Base-by-base conservation (phyloP, 2,888 invertebrate species). In the Allygus modestus region DNA sequence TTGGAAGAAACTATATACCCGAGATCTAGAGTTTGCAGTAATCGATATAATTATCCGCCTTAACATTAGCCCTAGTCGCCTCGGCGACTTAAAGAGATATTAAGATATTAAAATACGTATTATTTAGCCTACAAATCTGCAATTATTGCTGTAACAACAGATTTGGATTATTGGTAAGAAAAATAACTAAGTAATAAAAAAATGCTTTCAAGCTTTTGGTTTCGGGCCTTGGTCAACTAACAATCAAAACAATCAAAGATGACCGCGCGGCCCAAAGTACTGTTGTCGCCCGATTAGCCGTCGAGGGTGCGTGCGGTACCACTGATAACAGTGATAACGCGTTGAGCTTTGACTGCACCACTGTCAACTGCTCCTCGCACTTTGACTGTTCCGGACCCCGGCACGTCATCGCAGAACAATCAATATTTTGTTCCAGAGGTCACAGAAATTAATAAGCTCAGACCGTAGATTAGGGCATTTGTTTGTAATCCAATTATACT, bases 321-420 rank as follows among this genome's bases (percentile, higher is more conserved):
- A 23, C 20, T 23, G 54, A 54, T 54, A 54, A 54, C 54, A 15
- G 65, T 31, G 65, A 65, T 65, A 28, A 31, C 65, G 31, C 28
- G 5, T 2, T 65, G 58, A 58, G 58, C 58, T 58, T 58, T 58
- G 58, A 58, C 58, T 58, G 58, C 15, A n/a, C 58, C 26, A 65
- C 58, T 65, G 65, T 65, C 65, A 65, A 65, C 65, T 65, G 65
- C 65, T 15, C 65, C 15, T 65, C 65, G 65, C 31, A 65, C 65
- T 65, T 65, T 65, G 65, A 12, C 65, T 65, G 26, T 9, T 31
- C 65, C 26, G 65, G 28, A 0, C 65, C 28, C 12, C 1, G 23
- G 1, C 15, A 31, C 65, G 31, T 65, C 28, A 28, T 65, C 65
- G 17, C 0, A 9, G 28, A 1, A 15, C 65, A 11, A 28, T 65